Evolutionary conservation across 2,797 vertebrate species (phyloP), one percentile per base, ranked within the genome.

Genomic region (Rhinella marina): DNA sequence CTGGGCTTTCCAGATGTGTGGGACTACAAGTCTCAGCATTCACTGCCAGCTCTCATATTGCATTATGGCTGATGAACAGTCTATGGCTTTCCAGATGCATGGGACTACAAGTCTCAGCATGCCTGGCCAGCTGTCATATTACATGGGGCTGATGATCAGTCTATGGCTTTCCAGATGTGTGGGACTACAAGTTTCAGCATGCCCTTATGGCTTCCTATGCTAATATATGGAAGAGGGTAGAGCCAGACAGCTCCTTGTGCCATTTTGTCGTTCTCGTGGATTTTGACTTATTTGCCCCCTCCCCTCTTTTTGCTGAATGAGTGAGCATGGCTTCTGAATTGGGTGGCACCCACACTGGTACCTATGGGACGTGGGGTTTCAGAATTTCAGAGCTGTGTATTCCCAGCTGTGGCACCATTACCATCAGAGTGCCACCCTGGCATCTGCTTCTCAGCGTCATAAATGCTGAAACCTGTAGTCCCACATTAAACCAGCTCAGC

Each of bases 391-490:
- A n/a, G n/a, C n/a, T n/a, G n/a, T n/a, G n/a, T n/a, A n/a, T n/a
- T n/a, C n/a, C n/a, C n/a, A n/a, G n/a, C 12, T 32, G 17, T 41
- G 68, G 8, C 13, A 9, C 9, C 3, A 25, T 11, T 13, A 27
- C 5, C 23, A 7, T 27, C 11, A 13, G 16, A 16, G 27, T 62
- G 21, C 59, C 16, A 17, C 16, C 41, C 41, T 7, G 5, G n/a
- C n/a, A n/a, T n/a, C n/a, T n/a, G n/a, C n/a, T 6, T 41, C 41
- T 41, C 41, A 6, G 41, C 7, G 41, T 0, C 41, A 41, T 41
- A 6, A 41, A 41, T 70, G 66, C 72, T 75, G 72, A 12, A 12
- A 75, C 72, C 21, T 75, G 72, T 75, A 75, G 72, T 77, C 48
- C 50, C 8, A 14, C 73, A 77, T 16, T 9, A 17, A 16, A n/a